Percentiles rank a stretch among this genome's conserved stretches.
phyloP scores from a whole-genome alignment of 35 echinoderm and acorn worm species.

The Apostichopus japonicus region DNA sequence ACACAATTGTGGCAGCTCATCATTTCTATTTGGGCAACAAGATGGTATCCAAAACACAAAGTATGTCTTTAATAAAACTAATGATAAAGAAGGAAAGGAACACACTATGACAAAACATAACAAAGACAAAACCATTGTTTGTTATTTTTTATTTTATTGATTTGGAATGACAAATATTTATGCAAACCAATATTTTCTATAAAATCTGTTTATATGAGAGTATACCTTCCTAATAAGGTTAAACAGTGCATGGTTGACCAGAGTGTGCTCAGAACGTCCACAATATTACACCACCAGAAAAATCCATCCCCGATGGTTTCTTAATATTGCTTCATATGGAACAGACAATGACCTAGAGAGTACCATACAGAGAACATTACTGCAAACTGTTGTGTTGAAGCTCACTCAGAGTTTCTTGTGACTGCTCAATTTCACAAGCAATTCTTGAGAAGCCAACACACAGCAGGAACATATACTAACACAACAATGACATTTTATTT shows the following conservation, averaged over 20 bases:
- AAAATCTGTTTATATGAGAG: neutral
- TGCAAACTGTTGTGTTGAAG: neutral
- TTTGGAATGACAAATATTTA: neutral
- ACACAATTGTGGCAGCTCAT: too few species aligned
- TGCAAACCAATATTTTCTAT: neutral
- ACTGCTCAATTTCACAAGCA: constrained; percentile 53
- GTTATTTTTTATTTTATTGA: neutral
- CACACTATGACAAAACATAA: too few species aligned
- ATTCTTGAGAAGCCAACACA: constrained; percentile 15
- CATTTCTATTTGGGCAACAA: too few species aligned
- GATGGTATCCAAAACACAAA: too few species aligned
- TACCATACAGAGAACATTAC: constrained; percentile 12
- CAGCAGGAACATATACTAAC: constrained; percentile 13
- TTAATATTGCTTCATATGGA: constrained; percentile 53
- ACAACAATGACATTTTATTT: neutral
- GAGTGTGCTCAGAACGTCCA: constrained; percentile 19
- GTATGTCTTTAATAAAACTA: too few species aligned
- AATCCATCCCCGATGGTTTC: constrained; percentile 61
- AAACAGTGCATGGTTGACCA: constrained; percentile 7
- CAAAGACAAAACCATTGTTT: too few species aligned
- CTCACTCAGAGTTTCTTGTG: constrained; percentile 22
- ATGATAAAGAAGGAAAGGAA: too few species aligned
- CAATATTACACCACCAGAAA: constrained; percentile 57
- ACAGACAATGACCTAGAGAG: constrained; percentile 21
- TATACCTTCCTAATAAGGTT: constrained; percentile 32